These are phyloP conservation scores for Delphinapterus leucas DNA, from an alignment of 2,113 vertebrate species.

Conservation along the genomic window DNA sequence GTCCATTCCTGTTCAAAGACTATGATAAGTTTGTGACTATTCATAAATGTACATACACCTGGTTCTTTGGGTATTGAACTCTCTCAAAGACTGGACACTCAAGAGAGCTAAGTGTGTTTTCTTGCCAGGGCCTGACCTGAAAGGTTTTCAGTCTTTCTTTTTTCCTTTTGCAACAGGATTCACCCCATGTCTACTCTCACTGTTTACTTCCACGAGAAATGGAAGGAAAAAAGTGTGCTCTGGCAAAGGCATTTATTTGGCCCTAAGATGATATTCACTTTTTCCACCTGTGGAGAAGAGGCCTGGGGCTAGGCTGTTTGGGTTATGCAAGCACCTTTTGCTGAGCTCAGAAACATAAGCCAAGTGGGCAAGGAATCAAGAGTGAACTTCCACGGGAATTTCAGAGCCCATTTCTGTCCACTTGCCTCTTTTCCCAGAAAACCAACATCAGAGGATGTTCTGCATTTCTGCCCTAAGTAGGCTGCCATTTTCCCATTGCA, in stretches of 20 bases:
- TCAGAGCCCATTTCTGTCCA: background rate
- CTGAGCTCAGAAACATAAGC: background rate
- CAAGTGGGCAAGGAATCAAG: background rate
- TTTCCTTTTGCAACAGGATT: background rate
- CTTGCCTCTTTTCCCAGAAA: constrained; percentile 36
- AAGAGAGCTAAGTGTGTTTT: background rate
- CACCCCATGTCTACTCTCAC: background rate
- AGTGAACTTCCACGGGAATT: background rate
- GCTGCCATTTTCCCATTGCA: constrained; percentile 54
- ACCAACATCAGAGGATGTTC: background rate
- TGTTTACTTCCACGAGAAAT: background rate
- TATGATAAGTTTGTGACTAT: background rate
- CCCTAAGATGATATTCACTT: background rate
- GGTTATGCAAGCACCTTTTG: background rate
- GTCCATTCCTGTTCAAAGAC: background rate
- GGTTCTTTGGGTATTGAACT: background rate
- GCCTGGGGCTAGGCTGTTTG: background rate
- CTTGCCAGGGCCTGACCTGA: background rate
- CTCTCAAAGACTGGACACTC: background rate
- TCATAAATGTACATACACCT: background rate
- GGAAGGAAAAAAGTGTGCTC: background rate
- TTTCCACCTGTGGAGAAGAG: background rate
- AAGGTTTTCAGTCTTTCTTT: background rate
- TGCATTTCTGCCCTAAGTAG: background rate
- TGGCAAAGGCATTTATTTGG: background rate